Evolutionary conservation across 1,140 invertebrate species (phyloP).

Genomic region (Neodiprion pinetum): DNA sequence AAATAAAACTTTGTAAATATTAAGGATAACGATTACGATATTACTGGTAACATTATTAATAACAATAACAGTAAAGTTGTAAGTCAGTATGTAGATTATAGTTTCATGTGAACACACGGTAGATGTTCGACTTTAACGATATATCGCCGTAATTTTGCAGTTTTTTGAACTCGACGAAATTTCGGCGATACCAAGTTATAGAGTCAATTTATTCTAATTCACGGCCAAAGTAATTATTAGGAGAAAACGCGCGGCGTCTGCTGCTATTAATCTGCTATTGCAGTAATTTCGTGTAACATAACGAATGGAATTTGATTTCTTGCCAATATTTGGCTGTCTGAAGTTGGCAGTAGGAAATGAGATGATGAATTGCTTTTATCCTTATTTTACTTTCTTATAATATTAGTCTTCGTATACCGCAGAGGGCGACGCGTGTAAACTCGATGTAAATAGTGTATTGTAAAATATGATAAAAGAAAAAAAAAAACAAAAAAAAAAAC

Average conservation of each 20-base stretch:
- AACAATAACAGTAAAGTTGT: not conserved
- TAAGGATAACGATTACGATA: not conserved
- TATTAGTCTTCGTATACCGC: not conserved
- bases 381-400: too few relatives aligned
- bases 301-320: too few relatives aligned
- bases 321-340: too few relatives aligned
- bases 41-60: not conserved
- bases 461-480: constrained; percentile 27
- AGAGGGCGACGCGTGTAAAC: not conserved
- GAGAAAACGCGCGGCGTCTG: not conserved
- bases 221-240: constrained; percentile 21
- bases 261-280: not conserved
- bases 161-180: not conserved
- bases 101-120: constrained; percentile 7
- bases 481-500: not conserved
- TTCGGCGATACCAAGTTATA: not conserved
- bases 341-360: too few relatives aligned
- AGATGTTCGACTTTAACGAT: not conserved
- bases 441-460: constrained; percentile 41
- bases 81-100: not conserved
- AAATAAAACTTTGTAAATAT: not conserved
- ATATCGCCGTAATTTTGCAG: not conserved
- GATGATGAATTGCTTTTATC: too few relatives aligned
- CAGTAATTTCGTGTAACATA: not conserved
- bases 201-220: constrained; percentile 1